Conservation (phyloP, 30 jellyfish, hydroid and myxozoan genomes). For the Nemopilema nomurai region DNA sequence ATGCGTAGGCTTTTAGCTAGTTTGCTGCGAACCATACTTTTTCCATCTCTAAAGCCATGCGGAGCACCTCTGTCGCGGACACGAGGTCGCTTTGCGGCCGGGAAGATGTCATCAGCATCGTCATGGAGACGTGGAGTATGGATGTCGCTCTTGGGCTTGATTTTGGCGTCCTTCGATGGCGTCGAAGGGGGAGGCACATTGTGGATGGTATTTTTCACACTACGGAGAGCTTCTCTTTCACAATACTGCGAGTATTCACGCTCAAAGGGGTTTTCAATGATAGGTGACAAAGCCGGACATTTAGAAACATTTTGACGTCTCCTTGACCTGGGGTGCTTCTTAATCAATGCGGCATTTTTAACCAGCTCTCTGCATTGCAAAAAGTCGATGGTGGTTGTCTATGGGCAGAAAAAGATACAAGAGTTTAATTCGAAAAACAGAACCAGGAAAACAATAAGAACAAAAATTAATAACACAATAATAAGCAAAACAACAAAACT, state of each 20-base stretch:
- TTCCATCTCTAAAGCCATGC: constrained; percentile 32
- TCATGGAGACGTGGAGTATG: constrained; percentile 30
- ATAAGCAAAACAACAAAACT: too few relatives aligned
- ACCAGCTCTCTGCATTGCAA: constrained; percentile 70
- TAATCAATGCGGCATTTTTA: constrained; percentile 40
- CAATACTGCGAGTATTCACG: constrained; percentile 57
- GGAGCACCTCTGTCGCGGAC: constrained; percentile 18
- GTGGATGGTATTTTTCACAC: not conserved
- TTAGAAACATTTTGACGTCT: constrained; percentile 38
- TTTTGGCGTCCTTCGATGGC: not conserved
- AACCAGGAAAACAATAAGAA: too few relatives aligned
- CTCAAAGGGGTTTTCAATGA: constrained; percentile 78
- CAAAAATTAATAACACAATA: too few relatives aligned
- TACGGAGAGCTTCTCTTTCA: constrained; percentile 53
- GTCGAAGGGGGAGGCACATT: not conserved
- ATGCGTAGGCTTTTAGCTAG: constrained; percentile 7
- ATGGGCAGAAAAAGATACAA: not conserved
- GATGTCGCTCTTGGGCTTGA: constrained; percentile 34
- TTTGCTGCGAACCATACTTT: constrained; percentile 2
- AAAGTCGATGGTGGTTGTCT: constrained; percentile 66
- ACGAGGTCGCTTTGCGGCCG: constrained; percentile 85
- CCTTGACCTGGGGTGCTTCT: constrained; percentile 38
- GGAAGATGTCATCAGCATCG: constrained; percentile 58
- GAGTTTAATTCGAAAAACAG: too few relatives aligned
- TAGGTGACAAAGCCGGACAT: constrained; percentile 68